These are phyloP conservation scores for Ceuthmochares aereus DNA, from an alignment of 2,113 vertebrate genomes.

Conservation along the genomic window DNA sequence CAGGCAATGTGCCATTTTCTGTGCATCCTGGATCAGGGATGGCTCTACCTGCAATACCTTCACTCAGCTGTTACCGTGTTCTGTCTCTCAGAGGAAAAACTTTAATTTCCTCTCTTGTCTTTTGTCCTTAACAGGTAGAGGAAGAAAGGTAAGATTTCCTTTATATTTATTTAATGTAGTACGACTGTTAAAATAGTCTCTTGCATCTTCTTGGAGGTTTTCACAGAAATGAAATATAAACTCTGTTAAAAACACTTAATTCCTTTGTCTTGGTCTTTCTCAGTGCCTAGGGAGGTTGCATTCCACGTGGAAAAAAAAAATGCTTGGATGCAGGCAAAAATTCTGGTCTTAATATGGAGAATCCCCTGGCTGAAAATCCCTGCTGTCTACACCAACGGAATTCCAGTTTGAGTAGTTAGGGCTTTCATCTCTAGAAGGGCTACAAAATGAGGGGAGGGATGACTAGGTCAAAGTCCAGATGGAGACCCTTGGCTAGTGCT, in stretches of 20 bases:
- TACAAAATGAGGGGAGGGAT: neutral
- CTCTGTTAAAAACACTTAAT: neutral
- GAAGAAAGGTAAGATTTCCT: slow-evolving; percentile 80
- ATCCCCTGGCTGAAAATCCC: neutral
- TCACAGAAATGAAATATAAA: neutral
- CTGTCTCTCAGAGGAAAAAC: neutral
- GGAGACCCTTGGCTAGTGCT: too few relatives aligned
- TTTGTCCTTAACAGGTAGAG: slow-evolving; percentile 73
- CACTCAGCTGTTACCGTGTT: neutral
- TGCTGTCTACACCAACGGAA: neutral
- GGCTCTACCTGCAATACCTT: neutral
- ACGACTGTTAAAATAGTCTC: neutral
- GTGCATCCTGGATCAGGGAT: neutral
- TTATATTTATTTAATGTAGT: neutral
- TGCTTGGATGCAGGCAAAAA: neutral
- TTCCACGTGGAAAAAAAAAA: neutral
- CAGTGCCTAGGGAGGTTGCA: neutral
- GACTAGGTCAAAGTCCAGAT: too few relatives aligned
- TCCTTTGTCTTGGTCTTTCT: neutral
- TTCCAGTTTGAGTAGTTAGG: neutral
- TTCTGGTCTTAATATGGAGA: neutral
- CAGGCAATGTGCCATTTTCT: neutral
- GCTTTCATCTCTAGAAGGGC: neutral
- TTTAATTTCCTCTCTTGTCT: slow-evolving; percentile 37
- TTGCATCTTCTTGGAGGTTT: neutral